Conservation (phyloP, 2,888 invertebrate genomes). For the Pseudeuparius sepicola region DNA sequence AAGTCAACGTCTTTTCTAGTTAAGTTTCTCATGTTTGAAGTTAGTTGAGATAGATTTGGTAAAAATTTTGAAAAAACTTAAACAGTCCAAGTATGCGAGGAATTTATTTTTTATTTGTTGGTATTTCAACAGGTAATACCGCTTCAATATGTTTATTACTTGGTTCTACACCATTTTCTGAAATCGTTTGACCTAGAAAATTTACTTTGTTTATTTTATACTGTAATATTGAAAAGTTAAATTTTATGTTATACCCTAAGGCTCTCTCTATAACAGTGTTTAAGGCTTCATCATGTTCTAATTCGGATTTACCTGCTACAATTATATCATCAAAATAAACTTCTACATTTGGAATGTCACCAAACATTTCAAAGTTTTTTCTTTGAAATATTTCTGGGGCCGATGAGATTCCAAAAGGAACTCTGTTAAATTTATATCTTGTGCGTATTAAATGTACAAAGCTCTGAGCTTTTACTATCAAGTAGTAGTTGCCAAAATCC, state of each 20-base stretch:
- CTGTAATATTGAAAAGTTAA: conserved; percentile 22
- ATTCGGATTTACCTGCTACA: conserved; percentile 17
- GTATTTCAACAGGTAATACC: conserved; percentile 13
- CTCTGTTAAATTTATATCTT: conserved; percentile 22
- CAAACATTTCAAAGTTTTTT: conserved; percentile 20
- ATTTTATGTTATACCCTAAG: conserved; percentile 19
- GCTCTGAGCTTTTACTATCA: conserved; percentile 6
- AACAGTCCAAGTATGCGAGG: conserved; percentile 19
- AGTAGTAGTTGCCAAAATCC: conserved; percentile 16
- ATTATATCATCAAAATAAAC: conserved; percentile 27
- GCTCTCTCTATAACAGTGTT: conserved; percentile 17
- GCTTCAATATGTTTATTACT: conserved; percentile 17
- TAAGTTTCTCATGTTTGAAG: conserved; percentile 15
- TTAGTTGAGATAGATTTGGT: conserved; percentile 18
- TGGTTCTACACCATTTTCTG: conserved; percentile 15
- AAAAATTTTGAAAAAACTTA: conserved; percentile 22
- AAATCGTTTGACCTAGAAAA: conserved; percentile 18
- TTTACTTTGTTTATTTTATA: conserved; percentile 17
- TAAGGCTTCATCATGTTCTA: conserved; percentile 20
- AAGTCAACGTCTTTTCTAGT: conserved; percentile 17
- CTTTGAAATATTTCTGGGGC: conserved; percentile 25
- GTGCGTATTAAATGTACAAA: conserved; percentile 16
- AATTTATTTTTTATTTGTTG: conserved; percentile 17
- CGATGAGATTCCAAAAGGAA: conserved; percentile 24
- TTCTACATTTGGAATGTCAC: conserved; percentile 22